Base-by-base conservation (phyloP, 2,797 vertebrate species). In the Chaenodraco wilsoni region DNA sequence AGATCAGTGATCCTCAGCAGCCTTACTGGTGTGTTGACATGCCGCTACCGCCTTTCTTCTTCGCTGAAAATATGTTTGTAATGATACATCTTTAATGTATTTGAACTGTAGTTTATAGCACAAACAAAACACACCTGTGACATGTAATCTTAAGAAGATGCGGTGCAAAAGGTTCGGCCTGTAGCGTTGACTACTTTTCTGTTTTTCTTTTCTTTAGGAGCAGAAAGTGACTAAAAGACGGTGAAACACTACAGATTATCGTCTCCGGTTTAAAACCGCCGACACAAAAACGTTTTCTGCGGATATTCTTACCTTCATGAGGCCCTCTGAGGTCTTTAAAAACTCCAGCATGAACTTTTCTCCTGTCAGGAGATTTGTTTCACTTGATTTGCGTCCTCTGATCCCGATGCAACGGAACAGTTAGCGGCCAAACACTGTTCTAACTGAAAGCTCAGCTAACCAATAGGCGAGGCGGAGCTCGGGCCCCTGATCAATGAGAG, bases 311-410 rank as follows among this genome's bases (percentile, higher is more conserved):
- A 94, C 93, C 92, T 94, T 94, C 92, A 92, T 93, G 27, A 62
- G 88, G 81, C 60, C 84, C 74, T 88, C 74, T 37, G 82, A 79
- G 78, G 3, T 87, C 59, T 90, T 87, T 54, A 70, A 55, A 80
- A 89, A 88, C 78, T 91, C 88, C 91, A 84, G 82, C 93, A 91
- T 88, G 68, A 93, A 94, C 87, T 93, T 94, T 71, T 91, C 63
- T 78, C 65, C 84, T 90, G 78, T 83, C 82, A 83, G 63, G 56
- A 84, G 83, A 84, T 89, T 89, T 76, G 65, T 89, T 90, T 89
- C 79, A 78, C 85, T 90, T 84, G 84, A 84, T 90, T 88, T 82
- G 84, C 74, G 79, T 90, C 83, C 72, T 81, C 74, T 60, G 81
- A 80, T 85, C 71, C 88, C 79, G 76, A 89, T 56, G 49, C 84